Conservation (phyloP, 64 coral and sea anemone genomes). For the Hydrozoanthus tunicans region DNA sequence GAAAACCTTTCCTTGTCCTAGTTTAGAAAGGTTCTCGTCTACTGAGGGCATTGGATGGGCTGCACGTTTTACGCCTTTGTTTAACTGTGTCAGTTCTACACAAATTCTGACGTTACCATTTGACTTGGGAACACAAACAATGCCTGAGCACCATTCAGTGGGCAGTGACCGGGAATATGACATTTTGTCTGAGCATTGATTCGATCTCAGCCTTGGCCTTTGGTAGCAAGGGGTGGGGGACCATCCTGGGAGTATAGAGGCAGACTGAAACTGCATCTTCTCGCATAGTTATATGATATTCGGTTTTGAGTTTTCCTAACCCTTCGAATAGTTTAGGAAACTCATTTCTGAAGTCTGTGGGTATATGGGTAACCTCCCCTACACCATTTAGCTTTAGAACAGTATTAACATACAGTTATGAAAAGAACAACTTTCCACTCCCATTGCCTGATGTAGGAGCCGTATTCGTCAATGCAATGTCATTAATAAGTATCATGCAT, state of each 20-base stretch:
- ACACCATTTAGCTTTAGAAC: not conserved
- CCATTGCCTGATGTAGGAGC: not conserved
- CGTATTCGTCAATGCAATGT: not conserved
- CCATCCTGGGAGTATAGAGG: conserved; percentile 6
- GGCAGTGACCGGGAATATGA: not conserved
- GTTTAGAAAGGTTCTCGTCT: not conserved
- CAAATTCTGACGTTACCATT: not conserved
- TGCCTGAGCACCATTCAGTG: not conserved
- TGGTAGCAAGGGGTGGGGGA: conserved; percentile 45
- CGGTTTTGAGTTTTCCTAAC: conserved; percentile 37
- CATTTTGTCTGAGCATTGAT: conserved; percentile 9
- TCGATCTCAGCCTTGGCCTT: conserved; percentile 22
- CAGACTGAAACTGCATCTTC: conserved; percentile 7
- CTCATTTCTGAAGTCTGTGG: conserved; percentile 39
- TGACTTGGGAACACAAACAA: not conserved
- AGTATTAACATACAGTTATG: not conserved
- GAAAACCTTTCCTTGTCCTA: not conserved
- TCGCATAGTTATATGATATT: conserved; percentile 2
- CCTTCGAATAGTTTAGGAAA: conserved; percentile 56
- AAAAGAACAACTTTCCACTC: not conserved
- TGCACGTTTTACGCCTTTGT: not conserved
- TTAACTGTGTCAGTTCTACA: not conserved
- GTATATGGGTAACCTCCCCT: not conserved
- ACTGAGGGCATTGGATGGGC: not conserved
- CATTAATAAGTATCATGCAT: not conserved